A percentile compares a stretch with the other conserved stretches of the same genome.
Evolutionary conservation across 2,888 invertebrate species (phyloP).

Genomic region (Campaea margaritaria): DNA sequence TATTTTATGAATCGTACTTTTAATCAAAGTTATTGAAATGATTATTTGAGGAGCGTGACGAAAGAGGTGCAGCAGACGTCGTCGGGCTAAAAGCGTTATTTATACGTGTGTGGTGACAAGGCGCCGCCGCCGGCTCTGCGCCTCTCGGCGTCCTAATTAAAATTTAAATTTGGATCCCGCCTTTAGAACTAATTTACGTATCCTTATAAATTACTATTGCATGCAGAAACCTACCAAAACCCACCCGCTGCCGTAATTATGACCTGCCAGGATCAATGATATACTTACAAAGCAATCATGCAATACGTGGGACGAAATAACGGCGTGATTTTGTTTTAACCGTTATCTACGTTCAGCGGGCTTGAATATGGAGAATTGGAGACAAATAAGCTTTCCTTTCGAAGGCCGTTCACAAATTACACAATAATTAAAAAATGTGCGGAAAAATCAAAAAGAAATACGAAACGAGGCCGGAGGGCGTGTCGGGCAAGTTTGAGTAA

Average conservation of each 20-base stretch:
- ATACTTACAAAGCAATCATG: conserved; percentile 31
- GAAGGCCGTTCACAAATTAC: conserved; percentile 23
- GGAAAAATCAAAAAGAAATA: conserved; percentile 39
- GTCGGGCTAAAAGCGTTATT: conserved; percentile 66
- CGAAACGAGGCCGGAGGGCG: conserved; percentile 55
- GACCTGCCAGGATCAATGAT: conserved; percentile 31
- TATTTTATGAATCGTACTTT: conserved; percentile 22
- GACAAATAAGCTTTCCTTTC: conserved; percentile 14
- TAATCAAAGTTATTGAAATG: conserved; percentile 42
- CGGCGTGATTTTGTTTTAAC: conserved; percentile 32
- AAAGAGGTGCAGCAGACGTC: conserved; percentile 42
- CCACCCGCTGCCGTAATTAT: conserved; percentile 31
- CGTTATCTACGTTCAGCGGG: too few relatives aligned
- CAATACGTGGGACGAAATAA: conserved; percentile 36
- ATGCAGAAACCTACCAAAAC: conserved; percentile 36
- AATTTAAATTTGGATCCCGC: conserved; percentile 70
- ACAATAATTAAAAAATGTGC: conserved; percentile 28
- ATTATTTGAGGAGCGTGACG: conserved; percentile 41
- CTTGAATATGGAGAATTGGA: not conserved
- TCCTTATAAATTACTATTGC: conserved; percentile 40
- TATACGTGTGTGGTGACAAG: conserved; percentile 70
- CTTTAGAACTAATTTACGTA: conserved; percentile 54
- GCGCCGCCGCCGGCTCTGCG: conserved; percentile 57
- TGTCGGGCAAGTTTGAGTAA: conserved; percentile 64
- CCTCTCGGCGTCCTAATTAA: conserved; percentile 70